Base-by-base conservation (phyloP, 2,797 vertebrate genomes). In the Hydrophis major region DNA sequence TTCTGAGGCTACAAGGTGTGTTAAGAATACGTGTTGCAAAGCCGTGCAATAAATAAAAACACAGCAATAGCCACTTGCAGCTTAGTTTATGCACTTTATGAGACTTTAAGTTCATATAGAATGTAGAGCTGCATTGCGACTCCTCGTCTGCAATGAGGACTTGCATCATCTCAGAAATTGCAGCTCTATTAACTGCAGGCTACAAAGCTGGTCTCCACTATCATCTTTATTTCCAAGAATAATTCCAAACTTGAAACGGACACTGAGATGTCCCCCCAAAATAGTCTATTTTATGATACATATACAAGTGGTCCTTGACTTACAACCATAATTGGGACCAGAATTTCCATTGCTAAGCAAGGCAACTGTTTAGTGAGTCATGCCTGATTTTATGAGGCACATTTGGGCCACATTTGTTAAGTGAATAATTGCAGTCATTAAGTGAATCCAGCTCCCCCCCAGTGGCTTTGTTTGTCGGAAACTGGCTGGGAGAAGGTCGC, bases 11-110 rank as follows among this genome's bases (percentile, higher is more conserved):
- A 50, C 83, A 55, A 16, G 6, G 61, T 32, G 90, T 27, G 61
- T 91, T 91, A 89, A 47, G 69, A 42, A 89, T 83, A n/a, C 0
- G 3, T 61, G 61, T 91, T 61, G 87, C 92, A 91, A 91, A 89
- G 61, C 55, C 18, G 16, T 69, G 59, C 89, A 92, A 89, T 42
- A 78, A 87, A 50, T 20, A 74, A n/a, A 28, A 60, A 27, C 42
- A 50, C 60, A 25, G 42, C 10, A 89, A 83, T 89, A 55, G 88
- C n/a, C 14, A 11, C 4, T 90, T 50, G 11, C 61, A 50, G 12
- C 60, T 56, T 20, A 50, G 7, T 25, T 50, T 55, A 53, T 22
- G 63, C 25, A 60, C 37, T 63, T 69, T 61, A 56, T 27, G 78
- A 42, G 1, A 4, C 57, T 27, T 42, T 22, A n/a, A 87, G n/a